Percentiles rank a stretch among this genome's conserved stretches.
phyloP scores from a whole-genome alignment of 2,113 vertebrate genomes.

The Irena cyanogastra region DNA sequence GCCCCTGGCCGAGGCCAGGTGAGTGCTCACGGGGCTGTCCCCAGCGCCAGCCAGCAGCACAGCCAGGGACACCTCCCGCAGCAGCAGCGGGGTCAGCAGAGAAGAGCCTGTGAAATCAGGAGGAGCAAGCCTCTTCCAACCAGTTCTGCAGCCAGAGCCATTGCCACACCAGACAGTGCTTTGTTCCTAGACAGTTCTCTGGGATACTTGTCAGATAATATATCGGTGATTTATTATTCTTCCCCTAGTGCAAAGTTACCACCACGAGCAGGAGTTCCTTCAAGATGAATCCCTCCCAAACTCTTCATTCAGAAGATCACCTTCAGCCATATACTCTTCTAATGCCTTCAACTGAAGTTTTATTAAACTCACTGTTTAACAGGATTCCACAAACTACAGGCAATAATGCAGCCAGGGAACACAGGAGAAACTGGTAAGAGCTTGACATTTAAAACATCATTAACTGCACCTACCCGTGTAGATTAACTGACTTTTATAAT shows the following conservation, averaged over 20 bases:
- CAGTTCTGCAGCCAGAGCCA: not conserved
- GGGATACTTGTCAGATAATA: not conserved
- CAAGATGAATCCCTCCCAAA: not conserved
- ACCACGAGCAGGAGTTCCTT: not conserved
- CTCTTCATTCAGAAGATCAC: not conserved
- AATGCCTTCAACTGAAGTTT: not conserved
- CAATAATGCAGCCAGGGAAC: not conserved
- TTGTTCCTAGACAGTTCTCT: not conserved
- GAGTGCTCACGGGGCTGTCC: not conserved
- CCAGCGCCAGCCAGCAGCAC: rapidly evolving
- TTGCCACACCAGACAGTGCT: not conserved
- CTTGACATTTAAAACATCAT: not conserved
- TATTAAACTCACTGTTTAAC: not conserved
- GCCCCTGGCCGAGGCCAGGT: not conserved
- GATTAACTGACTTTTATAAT: conserved; percentile 26
- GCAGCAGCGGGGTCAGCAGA: not conserved
- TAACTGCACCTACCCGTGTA: not conserved
- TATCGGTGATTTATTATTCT: not conserved
- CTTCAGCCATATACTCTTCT: not conserved
- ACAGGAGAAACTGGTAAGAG: not conserved
- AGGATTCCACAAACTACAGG: not conserved
- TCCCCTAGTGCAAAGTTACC: not conserved
- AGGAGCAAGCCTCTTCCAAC: not conserved
- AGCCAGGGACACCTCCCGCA: not conserved
- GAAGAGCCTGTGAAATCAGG: not conserved